A percentile compares a stretch with the other conserved stretches of the same genome.
phyloP scores from a whole-genome alignment of 2,797 vertebrate species.

The Semotilus atromaculatus region DNA sequence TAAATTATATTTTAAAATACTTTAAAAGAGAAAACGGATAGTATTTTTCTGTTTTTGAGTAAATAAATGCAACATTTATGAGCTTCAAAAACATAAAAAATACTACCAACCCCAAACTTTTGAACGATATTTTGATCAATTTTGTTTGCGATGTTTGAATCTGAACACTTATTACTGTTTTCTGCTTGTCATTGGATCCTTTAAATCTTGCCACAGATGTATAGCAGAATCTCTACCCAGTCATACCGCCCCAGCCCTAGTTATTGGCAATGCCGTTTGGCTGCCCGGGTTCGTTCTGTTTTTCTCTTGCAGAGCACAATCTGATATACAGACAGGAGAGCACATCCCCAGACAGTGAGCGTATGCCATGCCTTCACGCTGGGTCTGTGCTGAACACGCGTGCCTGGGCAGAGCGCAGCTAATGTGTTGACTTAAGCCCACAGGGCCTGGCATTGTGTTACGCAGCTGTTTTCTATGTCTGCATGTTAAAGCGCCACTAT shows the following conservation, averaged over 20 bases:
- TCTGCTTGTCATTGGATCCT: not conserved
- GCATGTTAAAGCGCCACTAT: slow-evolving; percentile 59
- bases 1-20: not conserved
- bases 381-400: slow-evolving; percentile 57
- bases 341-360: slow-evolving; percentile 40
- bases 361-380: slow-evolving; percentile 45
- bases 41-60: not conserved
- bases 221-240: not conserved
- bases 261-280: not conserved
- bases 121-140: not conserved
- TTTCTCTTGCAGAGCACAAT: slow-evolving; percentile 6
- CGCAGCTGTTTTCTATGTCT: slow-evolving; percentile 68
- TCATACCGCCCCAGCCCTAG: not conserved
- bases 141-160: not conserved
- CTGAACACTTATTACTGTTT: not conserved
- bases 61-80: not conserved
- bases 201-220: not conserved
- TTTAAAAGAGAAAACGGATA: not conserved
- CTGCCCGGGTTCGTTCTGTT: not conserved
- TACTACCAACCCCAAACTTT: not conserved
- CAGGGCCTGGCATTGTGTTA: slow-evolving; percentile 70
- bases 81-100: no score
- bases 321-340: slow-evolving; percentile 31
- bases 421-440: slow-evolving; percentile 77
- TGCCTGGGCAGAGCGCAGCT: slow-evolving; percentile 70